Conservation (phyloP, 1,140 invertebrate species). For the Formica exsecta region DNA sequence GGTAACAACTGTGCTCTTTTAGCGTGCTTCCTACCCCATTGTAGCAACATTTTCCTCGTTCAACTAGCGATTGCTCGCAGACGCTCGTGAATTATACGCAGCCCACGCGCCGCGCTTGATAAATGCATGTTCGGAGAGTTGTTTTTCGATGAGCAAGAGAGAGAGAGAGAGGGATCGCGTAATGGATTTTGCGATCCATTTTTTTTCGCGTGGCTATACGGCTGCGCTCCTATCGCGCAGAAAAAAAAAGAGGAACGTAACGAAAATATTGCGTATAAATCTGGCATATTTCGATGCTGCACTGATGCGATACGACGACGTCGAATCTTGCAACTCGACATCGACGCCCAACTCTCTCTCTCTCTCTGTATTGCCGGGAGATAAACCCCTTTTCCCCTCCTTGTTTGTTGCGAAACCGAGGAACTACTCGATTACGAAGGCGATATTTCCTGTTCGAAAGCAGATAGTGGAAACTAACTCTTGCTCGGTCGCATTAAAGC, state of each 20-base stretch:
- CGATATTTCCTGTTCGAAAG: slow-evolving; percentile 40
- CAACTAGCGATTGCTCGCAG: background rate
- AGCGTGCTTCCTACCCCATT: slow-evolving; percentile 20
- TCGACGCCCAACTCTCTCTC: slow-evolving; percentile 9
- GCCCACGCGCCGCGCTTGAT: slow-evolving; percentile 31
- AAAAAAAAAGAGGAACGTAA: background rate
- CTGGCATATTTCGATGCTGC: slow-evolving; percentile 16
- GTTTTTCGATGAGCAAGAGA: slow-evolving; percentile 39
- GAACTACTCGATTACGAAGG: slow-evolving; percentile 44
- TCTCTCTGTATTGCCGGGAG: slow-evolving; percentile 2
- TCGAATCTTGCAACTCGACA: background rate
- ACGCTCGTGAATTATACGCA: slow-evolving; percentile 11
- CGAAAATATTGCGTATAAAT: slow-evolving; percentile 55
- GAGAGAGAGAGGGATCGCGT: background rate
- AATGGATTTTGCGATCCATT: slow-evolving; percentile 59
- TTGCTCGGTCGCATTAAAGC: slow-evolving; percentile 15
- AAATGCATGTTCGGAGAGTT: slow-evolving; percentile 48
- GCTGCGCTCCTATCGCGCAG: background rate
- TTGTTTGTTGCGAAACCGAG: slow-evolving; percentile 2
- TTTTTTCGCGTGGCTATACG: background rate
- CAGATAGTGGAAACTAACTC: slow-evolving; percentile 50
- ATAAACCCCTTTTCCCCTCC: slow-evolving; percentile 21
- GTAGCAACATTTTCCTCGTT: slow-evolving; percentile 1
- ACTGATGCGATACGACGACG: background rate
- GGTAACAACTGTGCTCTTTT: slow-evolving; percentile 29